Percentiles rank a stretch among this genome's conserved stretches.
These are phyloP conservation scores for Tamandua tetradactyla DNA, from an alignment of 2,797 vertebrate species.

Conservation along the genomic window DNA sequence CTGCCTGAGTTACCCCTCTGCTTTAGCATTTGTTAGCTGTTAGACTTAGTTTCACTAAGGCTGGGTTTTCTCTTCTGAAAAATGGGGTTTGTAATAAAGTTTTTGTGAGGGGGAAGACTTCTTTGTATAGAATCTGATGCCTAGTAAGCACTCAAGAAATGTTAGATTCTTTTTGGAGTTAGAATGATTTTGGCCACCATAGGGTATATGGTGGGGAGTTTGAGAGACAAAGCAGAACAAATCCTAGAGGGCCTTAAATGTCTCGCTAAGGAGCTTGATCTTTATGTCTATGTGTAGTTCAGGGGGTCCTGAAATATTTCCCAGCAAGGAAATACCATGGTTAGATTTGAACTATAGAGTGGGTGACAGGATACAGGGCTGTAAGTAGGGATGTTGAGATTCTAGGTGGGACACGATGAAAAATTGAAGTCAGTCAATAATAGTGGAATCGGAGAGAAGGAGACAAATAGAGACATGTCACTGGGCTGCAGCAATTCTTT, in stretches of 20 bases:
- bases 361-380: neutral
- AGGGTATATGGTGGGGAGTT: neutral
- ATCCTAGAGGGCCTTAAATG: neutral
- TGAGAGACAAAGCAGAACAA: neutral
- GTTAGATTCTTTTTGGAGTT: constrained; percentile 29
- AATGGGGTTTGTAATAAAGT: constrained; percentile 5
- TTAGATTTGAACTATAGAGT: neutral
- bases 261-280: neutral
- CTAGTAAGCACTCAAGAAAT: constrained; percentile 10
- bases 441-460: neutral
- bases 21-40: neutral
- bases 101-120: neutral
- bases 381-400: neutral
- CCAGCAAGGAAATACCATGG: neutral
- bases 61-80: neutral
- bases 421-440: neutral
- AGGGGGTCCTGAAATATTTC: neutral
- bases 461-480: neutral
- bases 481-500: neutral
- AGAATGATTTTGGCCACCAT: neutral
- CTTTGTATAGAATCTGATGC: neutral
- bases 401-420: neutral
- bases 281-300: neutral
- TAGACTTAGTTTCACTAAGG: neutral
- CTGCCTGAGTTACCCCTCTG: neutral